Evolutionary conservation across 1,140 invertebrate genomes (phyloP), one percentile per base, ranked within the genome.

Genomic region (Dendrolimus kikuchii): DNA sequence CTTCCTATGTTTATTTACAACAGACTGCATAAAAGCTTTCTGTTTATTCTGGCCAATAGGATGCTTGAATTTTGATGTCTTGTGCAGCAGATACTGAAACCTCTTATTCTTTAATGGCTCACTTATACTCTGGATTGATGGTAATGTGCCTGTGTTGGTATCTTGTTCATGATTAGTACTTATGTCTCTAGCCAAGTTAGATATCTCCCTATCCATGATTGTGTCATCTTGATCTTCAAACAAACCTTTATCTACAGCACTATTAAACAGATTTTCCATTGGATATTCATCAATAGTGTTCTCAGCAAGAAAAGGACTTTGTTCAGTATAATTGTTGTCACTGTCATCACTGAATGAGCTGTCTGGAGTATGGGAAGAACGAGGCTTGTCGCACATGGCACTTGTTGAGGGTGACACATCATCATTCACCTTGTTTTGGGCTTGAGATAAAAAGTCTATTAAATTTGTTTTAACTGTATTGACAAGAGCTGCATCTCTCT

Each of bases 1-100:
- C 57, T 87, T 88, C 60, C 87, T 87, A 49, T 88, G 85, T 71
- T 88, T 88, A 65, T 86, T 88, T 3, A 86, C 81, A 50, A 86
- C 73, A 61, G 84, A 85, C 55, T 88, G 86, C 73, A 88, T 86
- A 37, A 88, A 87, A 10, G 85, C 83, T 53, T 84, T 88, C 55
- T 87, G 83, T 60, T 88, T 88, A 60, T 77, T 88, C 48, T 86
- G 81, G 5, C 80, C 74, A 46, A 85, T 83, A n/a, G 84, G 84
- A 66, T 86, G 85, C 50, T 84, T 86, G 47, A 84, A 84, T 67
- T 87, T 88, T 8, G 87, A 88, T 6, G 87, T 88, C 62, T 87
- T 88, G 59, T 88, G 87, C n/a, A 88, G 69, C 53, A 88, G 64
- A 71, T 87, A 88, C 58, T 88, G 86, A 53, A 88, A 82, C 38